Conservation (phyloP, 1,140 invertebrate species). For the Ylistrum balloti region DNA sequence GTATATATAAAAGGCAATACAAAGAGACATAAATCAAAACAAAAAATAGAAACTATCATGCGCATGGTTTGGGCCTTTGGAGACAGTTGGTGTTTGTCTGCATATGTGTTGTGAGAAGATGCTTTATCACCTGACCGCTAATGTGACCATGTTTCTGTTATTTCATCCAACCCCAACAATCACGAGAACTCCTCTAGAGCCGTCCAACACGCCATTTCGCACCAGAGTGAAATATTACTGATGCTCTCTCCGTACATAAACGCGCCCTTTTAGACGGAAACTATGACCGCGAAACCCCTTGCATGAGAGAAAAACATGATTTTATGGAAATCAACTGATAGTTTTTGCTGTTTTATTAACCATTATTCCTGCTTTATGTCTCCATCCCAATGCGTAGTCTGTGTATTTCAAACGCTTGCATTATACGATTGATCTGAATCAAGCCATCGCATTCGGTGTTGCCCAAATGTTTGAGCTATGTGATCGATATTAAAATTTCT, state of each 20-base stretch:
- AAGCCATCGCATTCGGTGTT: background rate
- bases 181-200: background rate
- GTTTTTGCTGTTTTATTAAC: slow-evolving; percentile 18
- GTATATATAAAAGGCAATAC: background rate
- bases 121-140: background rate
- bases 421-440: background rate
- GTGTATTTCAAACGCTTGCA: slow-evolving; percentile 1
- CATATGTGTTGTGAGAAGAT: background rate
- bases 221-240: background rate
- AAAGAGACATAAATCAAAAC: background rate
- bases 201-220: background rate
- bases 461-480: slow-evolving; percentile 21
- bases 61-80: background rate
- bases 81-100: background rate
- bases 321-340: background rate
- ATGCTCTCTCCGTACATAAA: background rate
- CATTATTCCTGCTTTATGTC: slow-evolving; percentile 29
- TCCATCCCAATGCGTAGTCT: background rate
- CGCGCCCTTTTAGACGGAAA: background rate
- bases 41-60: background rate
- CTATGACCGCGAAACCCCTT: background rate
- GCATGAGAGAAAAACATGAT: background rate
- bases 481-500: background rate
- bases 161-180: background rate
- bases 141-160: background rate